A percentile compares a stretch with the other conserved stretches of the same genome.
Evolutionary conservation across 1,140 invertebrate species (phyloP).

Genomic region (Scaptomyza pallida): DNA sequence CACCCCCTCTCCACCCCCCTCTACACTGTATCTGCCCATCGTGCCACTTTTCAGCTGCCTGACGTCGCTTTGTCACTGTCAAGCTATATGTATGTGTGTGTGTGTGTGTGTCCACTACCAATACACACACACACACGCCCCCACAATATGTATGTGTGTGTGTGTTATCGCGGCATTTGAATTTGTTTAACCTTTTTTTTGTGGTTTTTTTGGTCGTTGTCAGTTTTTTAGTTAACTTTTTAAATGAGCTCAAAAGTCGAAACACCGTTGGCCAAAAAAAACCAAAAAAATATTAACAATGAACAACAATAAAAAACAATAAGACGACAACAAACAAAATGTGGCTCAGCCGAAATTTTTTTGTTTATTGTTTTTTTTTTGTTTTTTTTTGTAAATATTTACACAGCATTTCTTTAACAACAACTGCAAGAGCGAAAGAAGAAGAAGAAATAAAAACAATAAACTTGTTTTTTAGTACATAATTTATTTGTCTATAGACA

Average conservation of each 20-base stretch:
- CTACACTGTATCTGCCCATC: not conserved
- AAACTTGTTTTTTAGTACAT: constrained; percentile 50
- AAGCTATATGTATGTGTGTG: constrained; percentile 25
- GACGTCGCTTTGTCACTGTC: constrained; percentile 81
- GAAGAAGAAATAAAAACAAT: not conserved
- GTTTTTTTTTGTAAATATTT: no score
- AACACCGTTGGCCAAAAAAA: constrained; percentile 64
- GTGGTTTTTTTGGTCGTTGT: constrained; percentile 46
- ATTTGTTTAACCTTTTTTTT: constrained; percentile 71
- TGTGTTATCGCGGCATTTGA: constrained; percentile 62
- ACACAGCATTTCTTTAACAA: constrained; percentile 72
- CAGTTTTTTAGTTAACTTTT: constrained; percentile 47
- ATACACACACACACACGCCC: constrained; percentile 24
- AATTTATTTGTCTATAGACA: constrained; percentile 70
- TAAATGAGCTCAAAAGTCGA: constrained; percentile 47
- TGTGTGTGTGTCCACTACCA: constrained; percentile 31
- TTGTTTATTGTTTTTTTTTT: constrained; percentile 43
- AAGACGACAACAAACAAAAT: constrained; percentile 52
- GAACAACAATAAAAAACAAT: constrained; percentile 28
- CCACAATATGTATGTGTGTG: constrained; percentile 2
- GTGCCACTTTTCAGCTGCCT: constrained; percentile 56
- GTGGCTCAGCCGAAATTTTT: constrained; percentile 29
- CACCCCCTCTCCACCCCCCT: not conserved
- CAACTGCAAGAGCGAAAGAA: constrained; percentile 13
- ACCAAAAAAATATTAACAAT: constrained; percentile 13